Evolutionary conservation across 2,888 invertebrate genomes (phyloP), one percentile per base, ranked within the genome.

Genomic region (Dolichomitus sp.): DNA sequence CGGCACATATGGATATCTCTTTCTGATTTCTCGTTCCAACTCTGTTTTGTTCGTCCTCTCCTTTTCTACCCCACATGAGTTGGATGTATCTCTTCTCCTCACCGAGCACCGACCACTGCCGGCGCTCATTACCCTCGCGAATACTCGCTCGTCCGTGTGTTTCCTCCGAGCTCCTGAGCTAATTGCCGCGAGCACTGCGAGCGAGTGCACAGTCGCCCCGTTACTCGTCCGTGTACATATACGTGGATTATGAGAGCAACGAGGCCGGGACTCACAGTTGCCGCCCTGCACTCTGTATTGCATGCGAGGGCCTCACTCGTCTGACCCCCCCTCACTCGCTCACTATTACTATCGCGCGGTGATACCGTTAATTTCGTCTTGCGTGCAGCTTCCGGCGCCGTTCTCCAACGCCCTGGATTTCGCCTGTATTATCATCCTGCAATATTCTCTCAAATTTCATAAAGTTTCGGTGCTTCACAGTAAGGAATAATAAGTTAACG

Each of bases 121-220:
- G 76, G 72, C 63, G 73, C 81, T 84, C 84, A 82, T 80, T 82
- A 82, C 77, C 77, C 74, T 82, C 73, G 78, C 73, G 77, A 89
- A 89, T 89, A 90, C 89, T 89, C 88, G 87, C 88, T 89, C 80
- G 86, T 77, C 86, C 86, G 75, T 87, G 88, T 89, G 87, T 89
- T 90, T 87, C 89, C 87, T 86, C 87, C 87, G 86, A 90, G 79
- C 75, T 79, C 50, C 75, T 66, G 79, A 75, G 90, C 91, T 92
- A 92, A 92, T 92, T 92, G 90, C 89, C 87, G 87, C 86, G 87
- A 89, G 87, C 88, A 88, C 74, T 54, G 73, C 70, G 81, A 57
- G 77, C 27, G 5, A 66, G 48, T 65, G 61, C 65, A 74, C 65
- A 78, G 52, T 66, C 83, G 77, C 77, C 50, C 89, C 90, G 90